Base-by-base conservation (phyloP, 2,797 vertebrate genomes). In the Momotus momota region DNA sequence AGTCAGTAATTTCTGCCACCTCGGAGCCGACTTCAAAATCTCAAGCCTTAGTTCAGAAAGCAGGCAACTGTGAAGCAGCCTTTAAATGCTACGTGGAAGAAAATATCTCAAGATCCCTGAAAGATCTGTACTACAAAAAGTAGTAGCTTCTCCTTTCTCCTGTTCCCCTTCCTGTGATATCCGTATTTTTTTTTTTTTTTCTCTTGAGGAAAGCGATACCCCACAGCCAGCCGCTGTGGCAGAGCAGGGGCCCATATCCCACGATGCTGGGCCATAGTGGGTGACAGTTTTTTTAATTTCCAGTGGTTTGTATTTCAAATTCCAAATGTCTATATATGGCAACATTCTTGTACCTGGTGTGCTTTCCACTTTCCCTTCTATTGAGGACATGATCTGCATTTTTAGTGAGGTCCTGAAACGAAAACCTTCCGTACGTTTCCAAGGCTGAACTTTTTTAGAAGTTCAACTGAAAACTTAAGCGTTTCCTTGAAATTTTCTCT, bases 361-460 rank as follows among this genome's bases (percentile, higher is more conserved):
- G 41, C 86, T 40, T 84, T 91, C 43, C 4, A 4, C 51, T 45
- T 84, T 57, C 18, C 15, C 5, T 88, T 51, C 69, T 40, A 3
- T 8, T 29, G 52, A 69, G 55, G 49, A 45, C 1, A 0, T 29
- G 64, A 20, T 71, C 57, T 66, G 81, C 4, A 38, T 90, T 85
- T 69, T 82, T 86, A 90, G 45, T 69, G 41, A 90, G 26, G 26
- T 90, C 8, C 19, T 1, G 6, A 81, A 77, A 73, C 43, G 81
- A 72, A 88, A 57, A 26, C 21, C 10, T 55, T 43, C 45, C 4
- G 1, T 49, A 25, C 38, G 14, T 86, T 81, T 90, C 3, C 6
- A 73, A 91, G 67, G 10, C 29, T 61, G 58, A 49, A 14, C 7
- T 48, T 87, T 90, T 81, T 90, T 81, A 89, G 75, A 83, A 92